Conservation (phyloP, 2,797 vertebrate genomes). For the Mastacembelus armatus region DNA sequence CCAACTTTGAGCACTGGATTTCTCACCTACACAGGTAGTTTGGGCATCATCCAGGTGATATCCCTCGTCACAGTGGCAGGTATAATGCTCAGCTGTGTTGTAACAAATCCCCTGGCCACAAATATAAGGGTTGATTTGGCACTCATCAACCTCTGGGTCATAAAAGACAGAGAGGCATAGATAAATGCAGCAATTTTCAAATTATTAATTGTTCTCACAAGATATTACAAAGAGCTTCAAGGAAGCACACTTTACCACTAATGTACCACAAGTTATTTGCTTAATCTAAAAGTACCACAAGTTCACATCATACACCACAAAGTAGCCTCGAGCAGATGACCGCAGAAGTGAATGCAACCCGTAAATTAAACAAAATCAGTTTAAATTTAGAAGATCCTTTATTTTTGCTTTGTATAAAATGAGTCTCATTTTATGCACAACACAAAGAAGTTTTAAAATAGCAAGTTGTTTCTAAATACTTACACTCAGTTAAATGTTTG, state of each 20-base stretch:
- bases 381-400: too few relatives aligned
- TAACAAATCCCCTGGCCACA: constrained; percentile 93
- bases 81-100: constrained; percentile 91
- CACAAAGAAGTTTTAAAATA: too few relatives aligned
- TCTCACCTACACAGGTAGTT: constrained; percentile 92
- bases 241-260: neutral
- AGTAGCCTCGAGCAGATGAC: neutral
- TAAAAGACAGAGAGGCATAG: constrained; percentile 28
- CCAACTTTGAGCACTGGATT: constrained; percentile 1
- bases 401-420: too few relatives aligned
- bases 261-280: constrained; percentile 1
- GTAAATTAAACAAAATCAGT: neutral
- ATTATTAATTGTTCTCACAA: constrained; percentile 1
- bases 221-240: neutral
- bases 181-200: constrained; percentile 22
- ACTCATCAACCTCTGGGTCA: constrained; percentile 93
- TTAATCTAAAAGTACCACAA: constrained; percentile 11
- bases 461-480: too few relatives aligned
- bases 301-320: neutral
- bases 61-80: constrained; percentile 91
- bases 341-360: too few relatives aligned
- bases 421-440: too few relatives aligned
- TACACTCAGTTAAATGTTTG: too few relatives aligned
- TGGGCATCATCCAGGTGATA: constrained; percentile 84
- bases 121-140: constrained; percentile 91